Evolutionary conservation across 2,888 invertebrate genomes (phyloP), one percentile per base, ranked within the genome.

Genomic region (Brenthis daphne): DNA sequence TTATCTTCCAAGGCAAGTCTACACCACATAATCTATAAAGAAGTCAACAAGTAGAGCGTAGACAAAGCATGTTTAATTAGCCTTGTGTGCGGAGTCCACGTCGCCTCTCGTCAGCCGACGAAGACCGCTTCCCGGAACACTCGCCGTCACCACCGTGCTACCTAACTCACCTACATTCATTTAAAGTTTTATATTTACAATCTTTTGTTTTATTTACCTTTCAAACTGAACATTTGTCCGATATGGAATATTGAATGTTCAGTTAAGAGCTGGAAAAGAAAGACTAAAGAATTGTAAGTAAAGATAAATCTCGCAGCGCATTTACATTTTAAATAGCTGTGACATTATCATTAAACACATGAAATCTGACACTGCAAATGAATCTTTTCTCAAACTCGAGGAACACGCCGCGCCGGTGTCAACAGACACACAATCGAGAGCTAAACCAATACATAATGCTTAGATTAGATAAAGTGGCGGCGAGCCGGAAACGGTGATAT

Each of bases 61-160:
- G 84, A 88, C 87, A 88, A 88, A 85, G 86, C 82, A 80, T 88
- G 86, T 89, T 86, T 88, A 86, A 88, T 87, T 84, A 87, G 83
- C 60, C 65, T 54, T 69, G 57, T 64, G 33, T 56, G 76, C 77
- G 77, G 76, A 80, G 82, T 83, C 80, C 74, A 77, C 72, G 79
- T 54, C 53, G 70, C 71, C 60, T 57, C 68, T 67, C 67, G 47
- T 37, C 51, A 43, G 63, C 66, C 65, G 61, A 58, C 50, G 48
- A 51, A 43, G 50, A 51, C 12, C 67, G 60, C 75, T 85, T 84
- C 86, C 79, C 67, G 73, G 86, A 86, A 86, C 76, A 75, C 77
- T 76, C 75, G 76, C 77, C 76, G 72, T 74, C 77, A 67, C 68
- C 63, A 63, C 68, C 60, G 73, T 79, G 80, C 78, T 79, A 77